Base-by-base conservation (phyloP, 2,797 vertebrate species). In the Phataginus tricuspis region DNA sequence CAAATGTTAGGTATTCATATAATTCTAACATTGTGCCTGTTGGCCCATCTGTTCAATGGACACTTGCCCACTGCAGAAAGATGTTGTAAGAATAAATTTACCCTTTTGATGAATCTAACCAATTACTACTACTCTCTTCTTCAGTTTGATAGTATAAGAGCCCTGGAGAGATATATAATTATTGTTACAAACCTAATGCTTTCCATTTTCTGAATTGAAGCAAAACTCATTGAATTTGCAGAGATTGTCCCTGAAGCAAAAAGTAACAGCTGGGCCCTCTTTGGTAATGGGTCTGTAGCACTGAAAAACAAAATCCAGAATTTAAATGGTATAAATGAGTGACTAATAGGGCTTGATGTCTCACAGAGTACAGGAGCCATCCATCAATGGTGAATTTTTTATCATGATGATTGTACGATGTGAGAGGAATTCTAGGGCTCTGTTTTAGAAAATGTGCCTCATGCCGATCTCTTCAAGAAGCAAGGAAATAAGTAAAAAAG, bases 221-320 rank as follows among this genome's bases (percentile, higher is more conserved):
- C 83, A 96, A 96, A 95, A 82, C 21, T 64, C 71, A 94, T 90
- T 95, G 95, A 96, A 90, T 97, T 96, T 86, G 16, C 34, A 86
- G 45, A 94, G 64, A 96, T 94, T 86, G 66, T 93, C 86, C 93
- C 91, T 93, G 75, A 96, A 96, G 93, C 85, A 92, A 96, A 95
- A 87, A 79, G 53, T 96, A 95, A 97, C 93, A 96, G 75, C 92
- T 96, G 96, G 79, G 25, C 31, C 51, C 91, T 93, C 63, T 94
- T 95, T 91, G 55, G 37, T 79, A 92, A 96, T 93, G 66, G 90
- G 49, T 96, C 86, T 96, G 51, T 29, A 71, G 61, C 29, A 91
- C 59, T 63, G 79, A 90, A 93, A 95, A 96, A 93, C 72, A 95
- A 95, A 95, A 91, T 89, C 71, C 5, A 90, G 49, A 69, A 94